Conservation (phyloP, 2,888 invertebrate species). For the Eueremaeus valkanovi region DNA sequence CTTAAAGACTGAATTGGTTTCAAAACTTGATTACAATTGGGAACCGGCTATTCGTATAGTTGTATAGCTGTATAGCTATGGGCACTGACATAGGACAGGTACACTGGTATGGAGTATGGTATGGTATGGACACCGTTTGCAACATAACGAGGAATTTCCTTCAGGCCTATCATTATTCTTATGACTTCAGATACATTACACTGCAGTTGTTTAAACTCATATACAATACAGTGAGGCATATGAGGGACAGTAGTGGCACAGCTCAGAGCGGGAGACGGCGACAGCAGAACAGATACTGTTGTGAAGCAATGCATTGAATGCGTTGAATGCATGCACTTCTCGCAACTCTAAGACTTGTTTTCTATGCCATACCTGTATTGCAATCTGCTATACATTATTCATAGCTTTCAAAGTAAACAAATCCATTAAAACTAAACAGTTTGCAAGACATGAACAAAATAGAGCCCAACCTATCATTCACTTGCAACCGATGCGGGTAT, state of each 20-base stretch:
- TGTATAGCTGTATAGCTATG: no score
- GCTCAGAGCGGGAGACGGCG: neutral
- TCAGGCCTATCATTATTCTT: neutral
- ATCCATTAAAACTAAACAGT: no score
- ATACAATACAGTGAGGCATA: neutral
- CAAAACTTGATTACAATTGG: neutral
- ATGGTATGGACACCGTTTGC: neutral
- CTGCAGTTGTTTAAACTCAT: neutral
- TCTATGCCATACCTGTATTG: no score
- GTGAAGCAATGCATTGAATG: no score
- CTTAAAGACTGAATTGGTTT: neutral
- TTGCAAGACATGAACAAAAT: no score
- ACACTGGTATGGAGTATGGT: no score
- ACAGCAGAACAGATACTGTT: neutral
- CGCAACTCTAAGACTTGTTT: no score
- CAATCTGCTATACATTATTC: no score
- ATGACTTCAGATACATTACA: neutral
- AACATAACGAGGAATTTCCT: neutral
- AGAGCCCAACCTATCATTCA: no score
- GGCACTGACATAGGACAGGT: neutral
- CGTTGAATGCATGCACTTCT: no score
- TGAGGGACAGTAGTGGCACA: neutral
- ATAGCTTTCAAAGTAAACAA: no score
- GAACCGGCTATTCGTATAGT: constrained; percentile 8
- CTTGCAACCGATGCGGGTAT: no score